These are phyloP conservation scores for Merluccius polli DNA, from an alignment of 2,797 vertebrate species.

Conservation along the genomic window DNA sequence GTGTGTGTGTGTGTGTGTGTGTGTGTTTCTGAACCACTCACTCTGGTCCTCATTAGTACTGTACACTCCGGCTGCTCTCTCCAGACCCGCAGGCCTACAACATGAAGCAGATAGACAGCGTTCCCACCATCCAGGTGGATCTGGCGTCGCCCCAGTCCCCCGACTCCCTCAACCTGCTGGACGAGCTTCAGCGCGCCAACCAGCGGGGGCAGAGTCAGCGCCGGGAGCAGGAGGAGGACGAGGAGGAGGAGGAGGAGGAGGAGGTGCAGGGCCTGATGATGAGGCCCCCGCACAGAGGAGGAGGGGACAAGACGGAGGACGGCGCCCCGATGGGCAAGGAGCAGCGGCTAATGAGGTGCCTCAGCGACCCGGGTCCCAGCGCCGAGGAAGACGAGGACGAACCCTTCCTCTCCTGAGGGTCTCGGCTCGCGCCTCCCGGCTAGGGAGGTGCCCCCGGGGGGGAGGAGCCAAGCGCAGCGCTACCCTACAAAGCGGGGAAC, in stretches of 20 bases:
- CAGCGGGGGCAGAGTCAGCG: constrained; percentile 46
- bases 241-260: constrained; percentile 11
- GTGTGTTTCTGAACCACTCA: not conserved
- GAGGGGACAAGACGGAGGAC: constrained; percentile 57
- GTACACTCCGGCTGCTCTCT: not conserved
- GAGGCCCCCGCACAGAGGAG: constrained; percentile 60
- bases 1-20: too few species aligned
- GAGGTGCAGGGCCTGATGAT: constrained; percentile 81
- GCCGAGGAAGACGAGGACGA: constrained; percentile 79
- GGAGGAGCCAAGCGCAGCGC: not conserved
- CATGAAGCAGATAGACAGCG: constrained; percentile 62
- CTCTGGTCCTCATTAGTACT: not conserved
- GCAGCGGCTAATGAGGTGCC: constrained; percentile 85
- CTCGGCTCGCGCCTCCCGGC: not conserved
- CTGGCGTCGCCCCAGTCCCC: constrained; percentile 90
- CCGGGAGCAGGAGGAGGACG: constrained; percentile 41
- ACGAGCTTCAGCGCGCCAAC: constrained; percentile 65
- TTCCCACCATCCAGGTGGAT: constrained; percentile 91
- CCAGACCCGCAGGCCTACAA: constrained; percentile 87
- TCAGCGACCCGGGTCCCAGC: constrained; percentile 92
- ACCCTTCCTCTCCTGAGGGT: constrained; percentile 76
- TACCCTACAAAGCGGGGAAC: too few species aligned
- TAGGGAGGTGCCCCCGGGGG: constrained; percentile 10
- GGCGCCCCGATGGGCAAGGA: constrained; percentile 54
- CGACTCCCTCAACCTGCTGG: constrained; percentile 79